Conservation (phyloP, 2,797 vertebrate genomes). For the Pteronotus mesoamericanus region DNA sequence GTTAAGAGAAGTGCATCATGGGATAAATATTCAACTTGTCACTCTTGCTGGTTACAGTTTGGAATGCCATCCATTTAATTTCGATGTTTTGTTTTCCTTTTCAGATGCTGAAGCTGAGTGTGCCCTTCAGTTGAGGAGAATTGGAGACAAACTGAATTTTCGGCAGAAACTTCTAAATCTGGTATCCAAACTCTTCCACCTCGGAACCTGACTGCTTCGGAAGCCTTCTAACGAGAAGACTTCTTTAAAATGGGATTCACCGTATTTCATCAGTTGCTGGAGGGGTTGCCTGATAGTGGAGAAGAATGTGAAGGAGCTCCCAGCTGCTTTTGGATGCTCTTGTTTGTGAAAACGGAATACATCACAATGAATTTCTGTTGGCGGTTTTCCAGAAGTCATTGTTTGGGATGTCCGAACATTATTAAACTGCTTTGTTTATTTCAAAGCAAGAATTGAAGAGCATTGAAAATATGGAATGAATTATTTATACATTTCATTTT, state of each 20-base stretch:
- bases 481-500: not conserved
- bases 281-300: not conserved
- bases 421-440: not conserved
- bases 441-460: not conserved
- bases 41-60: not conserved
- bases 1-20: not conserved
- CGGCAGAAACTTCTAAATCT: constrained; percentile 81
- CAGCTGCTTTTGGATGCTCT: not conserved
- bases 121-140: constrained; percentile 73
- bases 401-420: not conserved
- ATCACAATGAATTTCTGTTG: not conserved
- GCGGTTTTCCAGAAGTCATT: not conserved
- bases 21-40: not conserved
- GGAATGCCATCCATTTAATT: not conserved
- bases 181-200: constrained; percentile 76
- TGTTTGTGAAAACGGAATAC: not conserved
- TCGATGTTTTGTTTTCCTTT: constrained; percentile 5
- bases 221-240: not conserved
- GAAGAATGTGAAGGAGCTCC: not conserved
- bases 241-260: not conserved
- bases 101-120: constrained; percentile 76
- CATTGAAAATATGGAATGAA: not conserved
- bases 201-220: constrained; percentile 62
- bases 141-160: constrained; percentile 81
- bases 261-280: not conserved